Conservation (phyloP, 2,113 vertebrate species). For the Cochlearius cochlearius region DNA sequence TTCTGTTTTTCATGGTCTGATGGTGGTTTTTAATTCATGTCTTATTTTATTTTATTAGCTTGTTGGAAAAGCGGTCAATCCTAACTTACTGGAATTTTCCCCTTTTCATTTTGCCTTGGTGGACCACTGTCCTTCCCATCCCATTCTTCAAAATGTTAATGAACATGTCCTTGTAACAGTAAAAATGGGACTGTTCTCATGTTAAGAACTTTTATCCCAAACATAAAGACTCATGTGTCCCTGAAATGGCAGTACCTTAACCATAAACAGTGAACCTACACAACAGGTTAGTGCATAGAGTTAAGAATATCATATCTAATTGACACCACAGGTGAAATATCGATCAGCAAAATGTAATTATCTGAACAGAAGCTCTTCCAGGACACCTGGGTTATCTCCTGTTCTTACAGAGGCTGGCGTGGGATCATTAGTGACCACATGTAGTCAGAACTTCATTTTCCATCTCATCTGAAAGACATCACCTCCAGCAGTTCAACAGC, state of each 20-base stretch:
- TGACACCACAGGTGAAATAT: conserved; percentile 3
- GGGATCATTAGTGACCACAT: conserved; percentile 8
- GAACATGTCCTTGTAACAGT: neutral
- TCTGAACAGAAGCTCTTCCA: neutral
- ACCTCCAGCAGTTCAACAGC: neutral
- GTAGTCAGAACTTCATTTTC: conserved; percentile 31
- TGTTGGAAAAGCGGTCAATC: neutral
- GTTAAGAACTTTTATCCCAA: neutral
- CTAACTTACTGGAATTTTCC: neutral
- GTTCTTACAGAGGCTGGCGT: neutral
- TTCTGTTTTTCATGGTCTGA: neutral
- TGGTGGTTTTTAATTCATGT: neutral
- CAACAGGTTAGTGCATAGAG: neutral
- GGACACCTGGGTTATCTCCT: neutral
- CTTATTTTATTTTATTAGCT: neutral
- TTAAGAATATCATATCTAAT: neutral
- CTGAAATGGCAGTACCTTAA: neutral
- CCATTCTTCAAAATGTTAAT: neutral
- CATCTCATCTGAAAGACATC: neutral
- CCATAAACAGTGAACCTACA: neutral
- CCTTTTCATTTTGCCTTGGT: neutral
- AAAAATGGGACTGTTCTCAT: neutral
- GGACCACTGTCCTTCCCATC: neutral
- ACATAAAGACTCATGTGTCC: neutral
- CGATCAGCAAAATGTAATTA: conserved; percentile 15